Conservation (phyloP, 1,140 invertebrate species). For the Conus betulinus region DNA sequence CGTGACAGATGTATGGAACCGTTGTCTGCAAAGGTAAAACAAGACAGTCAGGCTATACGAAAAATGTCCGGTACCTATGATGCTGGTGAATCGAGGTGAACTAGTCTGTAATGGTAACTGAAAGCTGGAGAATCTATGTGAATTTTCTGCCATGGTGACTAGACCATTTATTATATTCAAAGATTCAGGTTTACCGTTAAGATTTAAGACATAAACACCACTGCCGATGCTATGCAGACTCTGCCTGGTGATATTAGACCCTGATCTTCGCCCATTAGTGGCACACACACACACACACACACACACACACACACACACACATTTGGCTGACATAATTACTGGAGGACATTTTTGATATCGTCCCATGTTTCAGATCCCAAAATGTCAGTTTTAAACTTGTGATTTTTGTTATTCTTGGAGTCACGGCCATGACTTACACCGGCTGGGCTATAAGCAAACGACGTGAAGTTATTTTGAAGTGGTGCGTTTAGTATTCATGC, state of each 20-base stretch:
- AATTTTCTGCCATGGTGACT: no score
- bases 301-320: neutral
- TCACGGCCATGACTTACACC: neutral
- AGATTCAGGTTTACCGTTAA: no score
- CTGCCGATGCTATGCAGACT: neutral
- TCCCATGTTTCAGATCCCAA: neutral
- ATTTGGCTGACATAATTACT: neutral
- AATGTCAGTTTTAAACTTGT: neutral
- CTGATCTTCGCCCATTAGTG: neutral
- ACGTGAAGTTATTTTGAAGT: neutral
- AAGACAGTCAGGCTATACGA: no score
- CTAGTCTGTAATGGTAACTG: no score
- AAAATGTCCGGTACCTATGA: no score
- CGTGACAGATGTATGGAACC: no score
- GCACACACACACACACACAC: neutral
- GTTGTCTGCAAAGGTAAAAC: no score
- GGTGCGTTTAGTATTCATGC: no score
- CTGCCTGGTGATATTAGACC: no score
- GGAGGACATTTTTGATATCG: neutral
- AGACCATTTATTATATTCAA: no score
- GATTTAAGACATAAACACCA: neutral
- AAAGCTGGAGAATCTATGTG: no score
- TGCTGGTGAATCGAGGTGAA: no score
- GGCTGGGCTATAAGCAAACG: neutral
- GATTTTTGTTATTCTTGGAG: neutral